phyloP scores from a whole-genome alignment of 2,113 vertebrate species.

The Dipodomys spectabilis region DNA sequence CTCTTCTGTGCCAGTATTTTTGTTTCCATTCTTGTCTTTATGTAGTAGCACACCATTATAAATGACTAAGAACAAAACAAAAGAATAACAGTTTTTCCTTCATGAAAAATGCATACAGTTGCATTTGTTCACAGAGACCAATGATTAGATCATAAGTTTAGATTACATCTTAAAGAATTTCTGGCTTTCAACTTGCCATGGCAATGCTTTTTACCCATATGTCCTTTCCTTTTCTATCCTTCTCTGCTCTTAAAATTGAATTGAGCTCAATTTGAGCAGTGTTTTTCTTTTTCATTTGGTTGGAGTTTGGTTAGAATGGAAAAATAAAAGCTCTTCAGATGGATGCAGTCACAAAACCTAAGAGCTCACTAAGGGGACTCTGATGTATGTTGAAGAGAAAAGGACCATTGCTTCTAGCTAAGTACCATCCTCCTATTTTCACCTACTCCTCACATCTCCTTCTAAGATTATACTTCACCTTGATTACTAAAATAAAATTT shows the following conservation, averaged over 20 bases:
- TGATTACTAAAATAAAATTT: not conserved
- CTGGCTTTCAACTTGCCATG: not conserved
- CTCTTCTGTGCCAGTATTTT: not conserved
- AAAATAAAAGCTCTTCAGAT: slow-evolving; percentile 62
- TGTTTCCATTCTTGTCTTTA: not conserved
- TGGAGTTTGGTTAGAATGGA: not conserved
- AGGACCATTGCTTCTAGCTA: not conserved
- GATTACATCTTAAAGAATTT: not conserved
- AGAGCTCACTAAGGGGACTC: slow-evolving; percentile 17
- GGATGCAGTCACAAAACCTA: not conserved
- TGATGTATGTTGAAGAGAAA: slow-evolving; percentile 1
- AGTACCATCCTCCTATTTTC: not conserved
- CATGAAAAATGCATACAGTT: not conserved
- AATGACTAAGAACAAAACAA: not conserved
- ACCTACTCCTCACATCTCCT: not conserved
- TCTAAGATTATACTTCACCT: not conserved
- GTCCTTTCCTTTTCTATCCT: not conserved
- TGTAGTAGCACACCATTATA: not conserved
- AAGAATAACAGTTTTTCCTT: not conserved
- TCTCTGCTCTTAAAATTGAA: slow-evolving; percentile 60
- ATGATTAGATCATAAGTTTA: not conserved
- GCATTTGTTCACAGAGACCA: not conserved
- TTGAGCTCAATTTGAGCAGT: slow-evolving; percentile 23
- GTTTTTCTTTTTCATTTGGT: slow-evolving; percentile 64
- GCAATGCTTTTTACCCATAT: not conserved